Percentiles rank a stretch among this genome's conserved stretches.
Evolutionary conservation across 2,888 invertebrate genomes (phyloP).

Genomic region (Trissolcus japonicus): DNA sequence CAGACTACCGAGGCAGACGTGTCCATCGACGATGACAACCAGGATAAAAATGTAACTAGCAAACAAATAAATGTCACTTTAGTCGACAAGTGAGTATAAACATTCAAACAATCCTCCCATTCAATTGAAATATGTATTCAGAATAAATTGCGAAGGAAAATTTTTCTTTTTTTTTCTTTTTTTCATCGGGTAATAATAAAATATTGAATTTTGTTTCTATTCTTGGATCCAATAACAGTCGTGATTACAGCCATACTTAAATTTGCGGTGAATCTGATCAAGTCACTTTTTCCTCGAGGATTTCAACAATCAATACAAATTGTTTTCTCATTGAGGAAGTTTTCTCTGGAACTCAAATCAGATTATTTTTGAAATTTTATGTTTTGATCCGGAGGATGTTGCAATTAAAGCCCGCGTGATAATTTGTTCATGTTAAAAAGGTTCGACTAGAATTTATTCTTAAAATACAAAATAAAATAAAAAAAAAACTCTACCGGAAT

Average conservation of each 20-base stretch:
- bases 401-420: conserved; percentile 1
- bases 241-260: background rate
- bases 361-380: conserved; percentile 1
- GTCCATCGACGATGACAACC: conserved; percentile 75
- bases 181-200: no score
- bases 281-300: conserved; percentile 3
- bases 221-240: no score
- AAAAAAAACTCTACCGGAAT: conserved; percentile 39
- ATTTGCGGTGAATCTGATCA: background rate
- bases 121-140: background rate
- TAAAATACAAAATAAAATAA: background rate
- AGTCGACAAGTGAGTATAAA: conserved; percentile 69
- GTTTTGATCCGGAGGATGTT: conserved; percentile 1
- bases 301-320: conserved; percentile 47
- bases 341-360: conserved; percentile 11
- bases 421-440: no score
- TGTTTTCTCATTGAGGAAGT: conserved; percentile 23
- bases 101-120: background rate
- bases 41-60: conserved; percentile 71
- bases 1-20: conserved; percentile 76
- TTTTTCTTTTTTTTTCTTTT: no score
- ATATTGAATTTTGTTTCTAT: no score
- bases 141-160: no score
- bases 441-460: no score
- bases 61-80: conserved; percentile 74